Base-by-base conservation (phyloP, 2,888 invertebrate species). In the Cheilosia pagana region DNA sequence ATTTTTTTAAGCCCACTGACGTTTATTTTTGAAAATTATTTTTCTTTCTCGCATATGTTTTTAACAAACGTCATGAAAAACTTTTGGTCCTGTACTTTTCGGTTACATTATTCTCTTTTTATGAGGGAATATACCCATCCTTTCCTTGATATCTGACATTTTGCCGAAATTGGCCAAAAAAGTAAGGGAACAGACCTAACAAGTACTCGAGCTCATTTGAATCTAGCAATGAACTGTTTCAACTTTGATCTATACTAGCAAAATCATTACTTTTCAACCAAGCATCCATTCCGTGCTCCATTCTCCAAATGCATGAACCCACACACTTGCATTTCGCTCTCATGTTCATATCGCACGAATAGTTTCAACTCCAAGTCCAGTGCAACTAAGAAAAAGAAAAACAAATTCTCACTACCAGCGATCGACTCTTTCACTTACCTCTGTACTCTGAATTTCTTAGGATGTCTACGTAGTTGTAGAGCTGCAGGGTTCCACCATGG, bases 401-500 rank as follows among this genome's bases (percentile, higher is more conserved):
- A 7, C n/a, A 45, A 19, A 8, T 19, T 21, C 23, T 4, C 2
- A 67, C 7, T 21, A 23, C 25, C 45, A 19, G 0, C 31, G 12
- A 14, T 8, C 16, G 1, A 10, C 14, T 14, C 35, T 6, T 10
- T 16, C 10, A 43, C 10, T 70, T 35, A 60, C 25, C 43, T 12
- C 43, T 12, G 2, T 23, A 31, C 1, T 67, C 48, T 90, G 91
- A 86, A 68, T 81, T 82, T 88, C 92, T 19, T 92, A 95, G 94
- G 95, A 95, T 92, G 95, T 97, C 3, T 97, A 96, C 90, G 97
- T 95, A 8, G 95, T 97, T 2, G 94, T 97, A 87, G 98, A 98
- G 90, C 91, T 98, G 59, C 95, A 94, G 88, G 98, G 98, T 0
- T 94, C 95, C 28, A 95, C 96, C 1, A 95, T 95, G 86, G 95